phyloP scores from a whole-genome alignment of 2,113 vertebrate species.

The Serranochromis macrocephalus region DNA sequence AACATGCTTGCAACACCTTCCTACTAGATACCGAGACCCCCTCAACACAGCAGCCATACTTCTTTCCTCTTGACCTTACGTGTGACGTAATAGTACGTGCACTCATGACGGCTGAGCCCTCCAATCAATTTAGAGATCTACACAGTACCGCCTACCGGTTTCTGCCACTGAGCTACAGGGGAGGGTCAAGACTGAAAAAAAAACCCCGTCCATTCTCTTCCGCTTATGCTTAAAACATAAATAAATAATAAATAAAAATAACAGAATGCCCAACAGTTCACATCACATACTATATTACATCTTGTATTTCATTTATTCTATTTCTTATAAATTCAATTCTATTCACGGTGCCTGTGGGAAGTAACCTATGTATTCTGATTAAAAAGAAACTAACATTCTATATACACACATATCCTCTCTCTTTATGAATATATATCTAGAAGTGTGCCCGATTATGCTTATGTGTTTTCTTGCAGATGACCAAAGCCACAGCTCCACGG shows the following conservation, averaged over 20 bases:
- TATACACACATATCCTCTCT: not conserved
- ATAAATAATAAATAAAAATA: not conserved
- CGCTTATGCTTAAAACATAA: not conserved
- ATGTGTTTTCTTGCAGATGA: not conserved
- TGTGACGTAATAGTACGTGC: not conserved
- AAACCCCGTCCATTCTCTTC: accelerated
- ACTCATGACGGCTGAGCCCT: not conserved
- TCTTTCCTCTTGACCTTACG: constrained; percentile 58
- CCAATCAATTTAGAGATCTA: constrained; percentile 30
- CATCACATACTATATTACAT: not conserved
- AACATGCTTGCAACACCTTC: constrained; percentile 63
- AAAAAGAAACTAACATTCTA: not conserved
- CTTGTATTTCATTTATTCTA: not conserved
- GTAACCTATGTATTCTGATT: not conserved
- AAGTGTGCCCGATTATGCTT: not conserved
- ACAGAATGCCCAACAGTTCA: not conserved
- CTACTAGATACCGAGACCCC: constrained; percentile 56
- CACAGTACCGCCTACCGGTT: not conserved
- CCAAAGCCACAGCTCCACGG: not conserved
- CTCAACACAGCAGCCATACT: constrained; percentile 76
- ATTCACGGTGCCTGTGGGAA: not conserved
- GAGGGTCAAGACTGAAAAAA: not conserved
- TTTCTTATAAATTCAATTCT: not conserved
- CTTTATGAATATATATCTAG: not conserved
- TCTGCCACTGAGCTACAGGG: constrained; percentile 29